phyloP scores from a whole-genome alignment of 2,888 invertebrate species.

The Linnaemya tessellans region DNA sequence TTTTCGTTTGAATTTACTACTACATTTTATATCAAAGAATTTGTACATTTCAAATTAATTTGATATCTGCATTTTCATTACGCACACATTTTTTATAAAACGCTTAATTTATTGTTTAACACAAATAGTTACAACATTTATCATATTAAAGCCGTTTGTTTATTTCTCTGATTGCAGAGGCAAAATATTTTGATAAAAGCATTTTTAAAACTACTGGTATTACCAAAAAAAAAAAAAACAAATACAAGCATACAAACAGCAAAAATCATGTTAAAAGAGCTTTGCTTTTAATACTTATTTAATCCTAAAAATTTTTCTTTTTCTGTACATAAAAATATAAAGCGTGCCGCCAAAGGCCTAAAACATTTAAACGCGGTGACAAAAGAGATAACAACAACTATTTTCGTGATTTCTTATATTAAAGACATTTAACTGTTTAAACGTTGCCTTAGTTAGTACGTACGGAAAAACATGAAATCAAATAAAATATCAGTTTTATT shows the following conservation, averaged over 20 bases:
- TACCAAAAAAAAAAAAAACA: constrained; percentile 28
- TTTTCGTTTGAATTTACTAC: no score
- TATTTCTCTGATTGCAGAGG: constrained; percentile 19
- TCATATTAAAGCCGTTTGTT: constrained; percentile 42
- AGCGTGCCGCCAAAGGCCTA: constrained; percentile 57
- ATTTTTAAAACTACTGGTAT: constrained; percentile 53
- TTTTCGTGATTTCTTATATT: constrained; percentile 17
- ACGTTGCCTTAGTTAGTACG: constrained; percentile 9
- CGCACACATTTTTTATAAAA: background rate
- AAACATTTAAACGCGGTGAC: constrained; percentile 46
- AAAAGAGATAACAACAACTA: constrained; percentile 52
- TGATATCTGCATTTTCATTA: background rate
- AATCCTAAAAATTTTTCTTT: constrained; percentile 52
- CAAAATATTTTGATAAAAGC: constrained; percentile 46
- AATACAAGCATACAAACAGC: constrained; percentile 4
- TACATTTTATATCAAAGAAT: no score
- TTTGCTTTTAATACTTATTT: constrained; percentile 55
- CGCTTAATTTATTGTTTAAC: constrained; percentile 30
- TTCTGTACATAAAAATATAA: background rate
- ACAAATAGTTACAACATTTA: constrained; percentile 53
- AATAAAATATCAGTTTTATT: constrained; percentile 21
- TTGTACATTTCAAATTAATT: background rate
- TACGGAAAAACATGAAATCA: constrained; percentile 1
- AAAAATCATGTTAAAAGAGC: constrained; percentile 18
- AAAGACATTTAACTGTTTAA: constrained; percentile 53